Base-by-base conservation (phyloP, 2,113 vertebrate genomes). In the Sorex araneus region DNA sequence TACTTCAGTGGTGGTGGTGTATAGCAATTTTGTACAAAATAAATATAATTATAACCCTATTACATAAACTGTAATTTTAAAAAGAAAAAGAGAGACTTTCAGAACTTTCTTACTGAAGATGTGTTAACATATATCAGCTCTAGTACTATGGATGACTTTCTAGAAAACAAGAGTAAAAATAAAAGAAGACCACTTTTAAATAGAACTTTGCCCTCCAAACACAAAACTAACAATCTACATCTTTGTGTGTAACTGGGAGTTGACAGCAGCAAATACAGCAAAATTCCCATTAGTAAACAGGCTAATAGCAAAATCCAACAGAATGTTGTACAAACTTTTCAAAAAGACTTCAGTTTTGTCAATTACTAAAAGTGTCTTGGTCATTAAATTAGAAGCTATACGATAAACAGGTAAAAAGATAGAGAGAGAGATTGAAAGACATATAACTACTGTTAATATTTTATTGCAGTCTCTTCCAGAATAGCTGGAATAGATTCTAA, bases 211-310 rank as follows among this genome's bases (percentile, higher is more conserved):
- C 34, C 71, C 23, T 43, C 6, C 36, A 71, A 74, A 79, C 18
- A 25, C 60, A 63, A 85, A 88, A 50, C 32, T 75, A 57, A 81
- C 25, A 25, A 36, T 43, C 5, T 13, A 28, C 30, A 64, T 78
- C 45, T 80, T 73, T 87, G 10, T 4, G 40, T 9, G 1, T 64
- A 92, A 92, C 40, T 40, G 6, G 25, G 25, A 81, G 21, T 16
- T 78, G 25, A 92, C 84, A 88, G 36, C 63, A 81, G 6, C 3
- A 74, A 75, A 84, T 30, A 50, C 85, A 96, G 54, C 36, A 50
- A 89, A 70, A 73, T 87, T 6, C 6, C 12, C 10, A 10, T 40
- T 4, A 40, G 40, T 69, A 77, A 87, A 60, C 1, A 80, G 16
- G 21, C 34, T 73, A 81, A 93, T 32, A 36, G 3, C 54, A 40